Percentiles rank a stretch among this genome's conserved stretches.
phyloP scores from a whole-genome alignment of 2,113 vertebrate species.

The Eretmochelys imbricata region DNA sequence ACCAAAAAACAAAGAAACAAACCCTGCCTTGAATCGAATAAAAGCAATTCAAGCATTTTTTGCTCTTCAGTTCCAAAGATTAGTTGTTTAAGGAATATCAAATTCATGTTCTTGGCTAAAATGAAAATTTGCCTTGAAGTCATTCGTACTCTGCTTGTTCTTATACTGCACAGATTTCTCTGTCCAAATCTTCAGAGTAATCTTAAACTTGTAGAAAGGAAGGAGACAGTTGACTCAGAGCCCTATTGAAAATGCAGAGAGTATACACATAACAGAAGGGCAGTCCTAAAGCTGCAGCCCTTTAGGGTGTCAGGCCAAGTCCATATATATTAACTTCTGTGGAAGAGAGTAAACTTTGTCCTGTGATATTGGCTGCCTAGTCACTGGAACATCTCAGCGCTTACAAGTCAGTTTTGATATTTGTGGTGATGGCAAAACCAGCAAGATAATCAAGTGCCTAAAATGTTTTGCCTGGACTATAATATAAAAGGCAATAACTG shows the following conservation, averaged over 20 bases:
- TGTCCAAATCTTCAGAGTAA: background rate
- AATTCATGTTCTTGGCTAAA: background rate
- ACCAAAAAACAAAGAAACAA: background rate
- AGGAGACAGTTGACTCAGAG: background rate
- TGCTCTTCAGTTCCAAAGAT: background rate
- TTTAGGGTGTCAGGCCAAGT: background rate
- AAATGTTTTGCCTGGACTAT: conserved; percentile 11
- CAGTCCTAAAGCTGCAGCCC: background rate
- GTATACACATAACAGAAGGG: background rate
- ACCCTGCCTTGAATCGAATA: background rate
- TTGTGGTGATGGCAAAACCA: conserved; percentile 21
- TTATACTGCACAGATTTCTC: background rate
- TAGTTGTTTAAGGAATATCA: background rate
- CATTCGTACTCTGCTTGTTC: background rate
- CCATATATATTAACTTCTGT: background rate
- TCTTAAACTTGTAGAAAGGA: background rate
- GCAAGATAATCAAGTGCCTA: conserved; percentile 7
- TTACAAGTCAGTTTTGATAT: conserved; percentile 27
- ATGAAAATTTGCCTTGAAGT: background rate
- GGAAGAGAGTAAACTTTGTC: background rate
- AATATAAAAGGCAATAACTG: background rate
- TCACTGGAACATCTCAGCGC: background rate
- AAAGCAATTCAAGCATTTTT: background rate
- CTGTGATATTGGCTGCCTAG: background rate
- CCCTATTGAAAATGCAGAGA: conserved; percentile 6